Base-by-base conservation (phyloP, 2,888 invertebrate genomes). In the Drosophila recens region DNA sequence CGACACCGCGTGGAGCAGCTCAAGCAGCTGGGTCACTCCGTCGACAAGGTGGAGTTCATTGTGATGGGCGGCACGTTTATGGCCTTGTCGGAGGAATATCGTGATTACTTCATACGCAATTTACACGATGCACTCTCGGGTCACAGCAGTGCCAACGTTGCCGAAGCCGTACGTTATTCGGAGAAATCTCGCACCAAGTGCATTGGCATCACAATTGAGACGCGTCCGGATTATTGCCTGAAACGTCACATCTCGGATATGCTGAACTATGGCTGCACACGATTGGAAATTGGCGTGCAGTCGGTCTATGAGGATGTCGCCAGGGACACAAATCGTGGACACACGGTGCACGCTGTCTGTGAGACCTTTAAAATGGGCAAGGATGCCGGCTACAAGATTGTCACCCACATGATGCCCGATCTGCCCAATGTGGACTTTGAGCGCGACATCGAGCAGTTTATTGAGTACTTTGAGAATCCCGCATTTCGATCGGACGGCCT, bases 41-140 rank as follows among this genome's bases (percentile, higher is more conserved):
- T 99, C 0, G 99, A 99, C 92, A 99, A 98, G 93, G 98, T 99
- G 5, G 99, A 99, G 93, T 99, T 99, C 93, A 99, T 99, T 89
- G 97, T 99, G 3, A 99, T 99, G 99, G 99, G 99, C 17, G 99
- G 99, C 17, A 99, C 99, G 0, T 99, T 99, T 92, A 99, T 99
- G 99, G 97, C 98, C 62, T 93, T 99, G n/a, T 95, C 98, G 0
- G 98, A 98, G 90, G 98, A 98, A 84, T 99, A 99, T 92, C 94
- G 99, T 66, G 99, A 99, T 93, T 99, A 97, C 93, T 99, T 99
- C 90, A 99, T 99, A 83, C 94, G 98, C 71, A 99, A 98, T 93
- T 94, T 99, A 6, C 99, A 99, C 90, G 99, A 99, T 94, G 99
- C 99, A 0, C 93, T 99, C 0, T 99, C 98, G 3, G 99, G 99